Evolutionary conservation across 2,888 invertebrate genomes (phyloP).

Genomic region (Chouioia cunea): DNA sequence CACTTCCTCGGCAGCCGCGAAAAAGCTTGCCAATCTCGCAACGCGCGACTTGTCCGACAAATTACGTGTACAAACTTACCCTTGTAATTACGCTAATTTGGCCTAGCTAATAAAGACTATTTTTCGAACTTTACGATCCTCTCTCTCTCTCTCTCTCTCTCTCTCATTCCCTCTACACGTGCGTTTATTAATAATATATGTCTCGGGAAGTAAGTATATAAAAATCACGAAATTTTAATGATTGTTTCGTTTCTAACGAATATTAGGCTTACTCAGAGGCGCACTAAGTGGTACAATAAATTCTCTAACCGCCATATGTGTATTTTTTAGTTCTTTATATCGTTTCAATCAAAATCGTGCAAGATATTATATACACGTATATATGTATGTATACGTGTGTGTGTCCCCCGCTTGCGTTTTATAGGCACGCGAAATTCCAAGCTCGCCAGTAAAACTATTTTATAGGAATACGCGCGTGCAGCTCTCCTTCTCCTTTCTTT

Average conservation of each 20-base stretch:
- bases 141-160: too few relatives aligned
- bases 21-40: conserved; percentile 8
- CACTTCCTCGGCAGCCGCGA: not conserved
- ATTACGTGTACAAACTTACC: conserved; percentile 33
- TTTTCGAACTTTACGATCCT: too few relatives aligned
- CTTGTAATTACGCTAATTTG: conserved; percentile 52
- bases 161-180: too few relatives aligned
- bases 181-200: too few relatives aligned
- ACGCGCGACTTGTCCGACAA: too few relatives aligned
- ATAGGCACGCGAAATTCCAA: conserved; percentile 67
- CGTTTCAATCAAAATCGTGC: conserved; percentile 37
- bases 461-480: conserved; percentile 62
- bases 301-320: too few relatives aligned
- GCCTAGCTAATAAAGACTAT: conserved; percentile 50
- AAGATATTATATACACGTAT: conserved; percentile 48
- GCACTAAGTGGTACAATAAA: too few relatives aligned
- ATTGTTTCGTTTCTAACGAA: too few relatives aligned
- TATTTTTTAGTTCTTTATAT: too few relatives aligned
- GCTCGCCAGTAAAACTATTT: conserved; percentile 66
- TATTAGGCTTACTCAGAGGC: too few relatives aligned
- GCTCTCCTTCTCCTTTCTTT: conserved; percentile 35
- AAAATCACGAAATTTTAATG: too few relatives aligned
- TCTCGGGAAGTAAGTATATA: too few relatives aligned
- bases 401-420: conserved; percentile 54
- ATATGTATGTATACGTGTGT: conserved; percentile 27